Evolutionary conservation across 2,888 invertebrate species (phyloP), one percentile per base, ranked within the genome.

Genomic region (Serrognathus titanus): DNA sequence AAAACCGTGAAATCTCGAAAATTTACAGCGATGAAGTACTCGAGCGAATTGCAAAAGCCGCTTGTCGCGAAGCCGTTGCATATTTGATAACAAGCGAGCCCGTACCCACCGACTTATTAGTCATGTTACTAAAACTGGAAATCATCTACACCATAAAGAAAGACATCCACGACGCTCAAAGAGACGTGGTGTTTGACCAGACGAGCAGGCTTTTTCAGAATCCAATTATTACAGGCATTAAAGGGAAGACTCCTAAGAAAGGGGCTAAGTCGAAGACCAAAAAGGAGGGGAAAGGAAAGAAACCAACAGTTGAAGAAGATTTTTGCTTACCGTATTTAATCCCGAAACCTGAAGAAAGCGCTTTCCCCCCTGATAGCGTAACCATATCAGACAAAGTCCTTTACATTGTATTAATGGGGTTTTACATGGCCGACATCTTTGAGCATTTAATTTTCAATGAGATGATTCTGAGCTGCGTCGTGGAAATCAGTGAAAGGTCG

Each of bases 111-210:
- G 58, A 58, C 48, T 47, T 58, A 16, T 24, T 58, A 1, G 47
- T 49, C 38, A 54, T 54, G 51, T 13, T 58, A 9, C 48, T 58
- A 11, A 58, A 58, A 48, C 24, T 58, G 6, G 51, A 54, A 54
- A 20, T 54, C n/a, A 47, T 58, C 12, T 41, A 43, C 12, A 11
- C 35, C 2, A 50, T 58, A 12, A 53, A 45, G 47, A 41, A 51
- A 20, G 41, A 46, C 13, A 31, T 58, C 9, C 20, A 13, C 20
- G 16, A 43, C 6, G 13, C 13, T 16, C 43, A 43, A 20, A 43
- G 20, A 3, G 43, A 43, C 12, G 43, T 20, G 13, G 12, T 43
- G 12, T 43, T 16, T 13, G 9, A 10, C 16, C 16, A 43, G 10
- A 43, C 40, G 41, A 51, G 20, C 35, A 37, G 39, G 24, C 51